These are phyloP conservation scores for Rhegmatorhina hoffmannsi DNA, from an alignment of 2,113 vertebrate genomes.

Conservation along the genomic window DNA sequence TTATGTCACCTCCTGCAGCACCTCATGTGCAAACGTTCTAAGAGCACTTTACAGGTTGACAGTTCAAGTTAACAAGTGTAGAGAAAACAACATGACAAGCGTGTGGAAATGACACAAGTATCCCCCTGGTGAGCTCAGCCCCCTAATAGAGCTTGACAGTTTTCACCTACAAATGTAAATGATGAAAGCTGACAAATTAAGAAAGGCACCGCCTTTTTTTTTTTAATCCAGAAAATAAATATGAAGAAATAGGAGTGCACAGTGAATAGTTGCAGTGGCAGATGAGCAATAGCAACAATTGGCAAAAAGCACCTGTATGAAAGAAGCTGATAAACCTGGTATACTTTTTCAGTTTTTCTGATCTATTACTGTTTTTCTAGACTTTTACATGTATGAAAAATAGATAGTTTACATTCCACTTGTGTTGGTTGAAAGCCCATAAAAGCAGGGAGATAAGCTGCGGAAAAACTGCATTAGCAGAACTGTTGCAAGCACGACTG, in stretches of 20 bases:
- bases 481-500: neutral
- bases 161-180: conserved; percentile 19
- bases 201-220: neutral
- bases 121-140: neutral
- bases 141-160: conserved; percentile 38
- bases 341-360: neutral
- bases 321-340: neutral
- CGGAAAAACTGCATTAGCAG: neutral
- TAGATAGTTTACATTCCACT: neutral
- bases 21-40: conserved; percentile 13
- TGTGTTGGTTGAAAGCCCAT: neutral
- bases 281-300: neutral
- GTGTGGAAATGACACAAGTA: neutral
- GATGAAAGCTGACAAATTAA: neutral
- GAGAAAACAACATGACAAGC: neutral
- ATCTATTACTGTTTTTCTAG: neutral
- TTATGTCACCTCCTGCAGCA: conserved; percentile 44
- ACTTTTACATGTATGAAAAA: neutral
- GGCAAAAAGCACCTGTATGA: neutral
- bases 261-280: neutral
- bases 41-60: conserved; percentile 59
- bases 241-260: neutral
- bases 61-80: conserved; percentile 25
- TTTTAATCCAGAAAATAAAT: neutral
- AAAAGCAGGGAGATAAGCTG: neutral